Conservation (phyloP, 2,113 vertebrate genomes). For the Pachypanchax playfairii region DNA sequence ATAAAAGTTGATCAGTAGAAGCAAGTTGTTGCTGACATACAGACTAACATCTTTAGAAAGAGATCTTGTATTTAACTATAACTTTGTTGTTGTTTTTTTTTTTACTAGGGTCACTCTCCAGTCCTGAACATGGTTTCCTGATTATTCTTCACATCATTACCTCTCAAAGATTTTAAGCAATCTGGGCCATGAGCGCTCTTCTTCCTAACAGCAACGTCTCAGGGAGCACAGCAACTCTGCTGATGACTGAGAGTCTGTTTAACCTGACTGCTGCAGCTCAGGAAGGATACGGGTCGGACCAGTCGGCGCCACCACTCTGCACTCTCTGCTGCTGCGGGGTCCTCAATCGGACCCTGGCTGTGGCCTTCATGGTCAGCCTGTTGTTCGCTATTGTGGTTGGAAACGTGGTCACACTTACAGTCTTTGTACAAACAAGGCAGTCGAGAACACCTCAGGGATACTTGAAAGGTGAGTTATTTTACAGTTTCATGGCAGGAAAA, state of each 20-base stretch:
- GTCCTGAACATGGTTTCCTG: slow-evolving; percentile 53
- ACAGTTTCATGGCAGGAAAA: too few relatives aligned
- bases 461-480: slow-evolving; percentile 77
- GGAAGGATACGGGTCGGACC: slow-evolving; percentile 16
- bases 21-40: too few relatives aligned
- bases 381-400: slow-evolving; percentile 81
- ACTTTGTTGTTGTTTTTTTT: neutral
- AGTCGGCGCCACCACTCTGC: slow-evolving; percentile 70
- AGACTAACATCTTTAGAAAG: too few relatives aligned
- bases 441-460: slow-evolving; percentile 83
- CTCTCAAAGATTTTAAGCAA: slow-evolving; percentile 23
- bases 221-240: slow-evolving; percentile 36
- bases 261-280: slow-evolving; percentile 64
- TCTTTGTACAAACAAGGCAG: slow-evolving; percentile 81
- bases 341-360: slow-evolving; percentile 71
- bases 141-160: neutral
- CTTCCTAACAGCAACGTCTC: slow-evolving; percentile 58
- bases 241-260: slow-evolving; percentile 31
- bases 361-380: slow-evolving; percentile 82
- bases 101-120: slow-evolving; percentile 38
- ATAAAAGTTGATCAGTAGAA: too few relatives aligned
- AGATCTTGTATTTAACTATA: too few relatives aligned
- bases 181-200: slow-evolving; percentile 58
- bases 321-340: slow-evolving; percentile 78
- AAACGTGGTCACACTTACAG: slow-evolving; percentile 82